These are phyloP conservation scores for Grammomys dolichurus DNA, from an alignment of 2,113 vertebrate species.

Conservation along the genomic window DNA sequence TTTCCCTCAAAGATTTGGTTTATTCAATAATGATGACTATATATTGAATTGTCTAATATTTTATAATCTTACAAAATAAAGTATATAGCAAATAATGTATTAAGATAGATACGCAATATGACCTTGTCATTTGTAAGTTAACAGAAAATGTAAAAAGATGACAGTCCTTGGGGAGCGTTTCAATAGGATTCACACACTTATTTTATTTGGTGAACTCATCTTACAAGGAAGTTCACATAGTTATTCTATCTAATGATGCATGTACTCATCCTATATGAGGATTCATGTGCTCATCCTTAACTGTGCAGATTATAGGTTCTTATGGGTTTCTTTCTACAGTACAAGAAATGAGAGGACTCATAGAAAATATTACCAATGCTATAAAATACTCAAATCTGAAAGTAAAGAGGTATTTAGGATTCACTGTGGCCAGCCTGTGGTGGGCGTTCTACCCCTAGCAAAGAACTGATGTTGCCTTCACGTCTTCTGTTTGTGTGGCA, in stretches of 20 bases:
- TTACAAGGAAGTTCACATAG: background rate
- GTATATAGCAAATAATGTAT: background rate
- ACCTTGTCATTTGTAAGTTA: background rate
- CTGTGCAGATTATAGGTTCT: background rate
- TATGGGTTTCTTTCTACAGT: background rate
- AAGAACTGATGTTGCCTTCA: background rate
- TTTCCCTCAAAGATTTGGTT: background rate
- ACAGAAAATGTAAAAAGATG: background rate
- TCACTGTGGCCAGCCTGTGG: background rate
- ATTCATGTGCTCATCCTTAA: background rate
- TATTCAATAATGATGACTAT: background rate
- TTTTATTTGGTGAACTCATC: background rate
- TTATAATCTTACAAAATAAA: background rate
- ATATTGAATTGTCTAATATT: background rate
- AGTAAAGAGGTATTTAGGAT: background rate
- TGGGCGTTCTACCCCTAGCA: background rate
- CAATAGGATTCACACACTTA: background rate
- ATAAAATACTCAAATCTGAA: background rate
- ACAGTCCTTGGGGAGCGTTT: background rate
- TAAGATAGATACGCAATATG: background rate
- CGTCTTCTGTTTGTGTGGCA: background rate
- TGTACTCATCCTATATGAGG: background rate
- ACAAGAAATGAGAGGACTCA: background rate
- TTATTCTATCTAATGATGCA: background rate
- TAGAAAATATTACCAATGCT: background rate